Percentiles rank a stretch among this genome's conserved stretches.
These are phyloP conservation scores for Anoplophora glabripennis DNA, from an alignment of 1,140 invertebrate genomes.

Conservation along the genomic window DNA sequence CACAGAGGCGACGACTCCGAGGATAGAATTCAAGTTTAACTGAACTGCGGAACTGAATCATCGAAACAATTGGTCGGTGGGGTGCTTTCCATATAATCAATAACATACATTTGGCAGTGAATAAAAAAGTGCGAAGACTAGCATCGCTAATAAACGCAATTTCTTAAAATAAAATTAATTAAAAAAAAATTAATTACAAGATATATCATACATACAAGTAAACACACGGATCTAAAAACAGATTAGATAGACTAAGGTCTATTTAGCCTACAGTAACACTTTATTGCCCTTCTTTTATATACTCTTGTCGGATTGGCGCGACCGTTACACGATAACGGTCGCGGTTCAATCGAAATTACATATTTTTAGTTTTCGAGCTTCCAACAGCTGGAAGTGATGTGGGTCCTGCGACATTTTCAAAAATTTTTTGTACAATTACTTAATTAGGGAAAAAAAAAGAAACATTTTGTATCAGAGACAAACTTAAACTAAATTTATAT, in stretches of 20 bases:
- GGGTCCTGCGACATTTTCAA: slow-evolving; percentile 17
- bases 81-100: slow-evolving; percentile 30
- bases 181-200: slow-evolving; percentile 37
- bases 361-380: background rate
- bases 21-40: too few species aligned
- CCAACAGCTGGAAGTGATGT: slow-evolving; percentile 8
- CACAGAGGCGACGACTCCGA: too few species aligned
- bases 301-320: slow-evolving; percentile 22
- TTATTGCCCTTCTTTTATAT: slow-evolving; percentile 44
- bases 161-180: slow-evolving; percentile 30
- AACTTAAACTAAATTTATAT: slow-evolving; percentile 51
- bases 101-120: slow-evolving; percentile 36
- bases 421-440: slow-evolving; percentile 31
- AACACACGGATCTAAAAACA: slow-evolving; percentile 45
- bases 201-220: slow-evolving; percentile 41
- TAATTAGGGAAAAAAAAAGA: slow-evolving; percentile 18
- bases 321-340: slow-evolving; percentile 33
- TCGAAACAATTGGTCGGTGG: background rate
- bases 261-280: slow-evolving; percentile 37
- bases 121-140: slow-evolving; percentile 29
- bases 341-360: slow-evolving; percentile 14
- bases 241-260: slow-evolving; percentile 35
- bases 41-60: too few species aligned
- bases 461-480: slow-evolving; percentile 27
- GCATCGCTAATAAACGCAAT: slow-evolving; percentile 27